Evolutionary conservation across 2,797 vertebrate species (phyloP).

Genomic region (Denticeps clupeoides): DNA sequence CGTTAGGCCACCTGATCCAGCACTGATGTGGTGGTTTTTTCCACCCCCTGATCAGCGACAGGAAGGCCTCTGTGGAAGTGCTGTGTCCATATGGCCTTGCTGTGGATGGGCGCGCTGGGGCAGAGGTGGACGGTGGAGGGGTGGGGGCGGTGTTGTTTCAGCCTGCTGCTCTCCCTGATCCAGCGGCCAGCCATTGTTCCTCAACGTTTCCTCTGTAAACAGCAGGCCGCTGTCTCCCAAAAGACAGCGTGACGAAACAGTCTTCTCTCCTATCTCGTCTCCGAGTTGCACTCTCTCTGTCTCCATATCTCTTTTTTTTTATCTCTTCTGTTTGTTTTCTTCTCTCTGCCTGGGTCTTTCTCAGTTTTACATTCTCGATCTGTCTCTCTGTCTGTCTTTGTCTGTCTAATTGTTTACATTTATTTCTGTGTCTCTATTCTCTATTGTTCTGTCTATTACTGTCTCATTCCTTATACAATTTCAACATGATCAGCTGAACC

Average conservation of each 20-base stretch:
- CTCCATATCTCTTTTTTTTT: neutral
- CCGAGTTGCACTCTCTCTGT: neutral
- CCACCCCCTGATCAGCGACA: conserved; percentile 11
- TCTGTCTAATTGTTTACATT: no score
- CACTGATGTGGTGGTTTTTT: no score
- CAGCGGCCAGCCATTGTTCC: conserved; percentile 25
- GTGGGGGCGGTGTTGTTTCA: conserved; percentile 24
- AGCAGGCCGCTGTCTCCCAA: conserved; percentile 8
- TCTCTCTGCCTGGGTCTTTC: no score
- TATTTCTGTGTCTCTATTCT: no score
- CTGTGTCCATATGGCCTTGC: conserved; percentile 21
- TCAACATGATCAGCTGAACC: no score
- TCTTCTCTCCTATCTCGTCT: conserved; percentile 1
- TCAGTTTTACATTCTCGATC: no score
- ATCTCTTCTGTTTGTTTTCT: neutral
- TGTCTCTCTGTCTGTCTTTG: no score
- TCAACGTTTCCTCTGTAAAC: conserved; percentile 23
- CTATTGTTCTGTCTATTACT: no score
- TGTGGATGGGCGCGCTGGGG: neutral
- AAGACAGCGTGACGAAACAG: conserved; percentile 1
- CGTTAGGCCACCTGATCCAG: no score
- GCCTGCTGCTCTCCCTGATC: conserved; percentile 14
- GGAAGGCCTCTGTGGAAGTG: conserved; percentile 17
- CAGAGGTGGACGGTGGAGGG: neutral
- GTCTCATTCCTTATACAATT: no score